A percentile compares a stretch with the other conserved stretches of the same genome.
Evolutionary conservation across 2,797 vertebrate genomes (phyloP).

Genomic region (Amblyopsis hoosieri): DNA sequence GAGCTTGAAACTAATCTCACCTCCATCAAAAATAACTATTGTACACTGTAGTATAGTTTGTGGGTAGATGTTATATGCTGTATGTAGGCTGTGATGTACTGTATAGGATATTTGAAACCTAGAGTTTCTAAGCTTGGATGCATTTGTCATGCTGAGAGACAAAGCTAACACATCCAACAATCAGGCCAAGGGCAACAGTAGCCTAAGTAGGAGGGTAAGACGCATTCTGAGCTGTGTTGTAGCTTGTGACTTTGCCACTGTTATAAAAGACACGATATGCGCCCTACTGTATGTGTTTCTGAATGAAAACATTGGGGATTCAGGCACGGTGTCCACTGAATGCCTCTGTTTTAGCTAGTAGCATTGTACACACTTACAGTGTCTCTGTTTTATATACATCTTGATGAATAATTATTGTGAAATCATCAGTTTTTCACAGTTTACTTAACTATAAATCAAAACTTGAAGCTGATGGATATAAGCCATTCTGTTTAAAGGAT

Average conservation of each 20-base stretch:
- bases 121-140: not conserved
- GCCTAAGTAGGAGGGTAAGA: conserved; percentile 7
- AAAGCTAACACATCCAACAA: conserved; percentile 1
- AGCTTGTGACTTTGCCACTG: not conserved
- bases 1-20: too few relatives aligned
- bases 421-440: too few relatives aligned
- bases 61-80: conserved; percentile 3
- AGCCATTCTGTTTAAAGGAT: too few relatives aligned
- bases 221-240: not conserved
- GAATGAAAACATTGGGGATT: too few relatives aligned
- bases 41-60: not conserved
- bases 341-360: conserved; percentile 19
- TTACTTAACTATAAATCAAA: too few relatives aligned
- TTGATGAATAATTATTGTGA: too few relatives aligned
- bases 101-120: not conserved
- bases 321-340: conserved; percentile 8
- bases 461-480: too few relatives aligned
- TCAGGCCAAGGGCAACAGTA: conserved; percentile 6
- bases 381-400: not conserved
- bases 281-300: not conserved
- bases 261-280: not conserved
- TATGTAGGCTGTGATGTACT: conserved; percentile 10
- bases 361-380: conserved; percentile 7
- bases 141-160: not conserved
- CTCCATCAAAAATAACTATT: too few relatives aligned